A percentile compares a stretch with the other conserved stretches of the same genome.
These are phyloP conservation scores for Drosophila auraria DNA, from an alignment of 1,140 invertebrate genomes.

Conservation along the genomic window DNA sequence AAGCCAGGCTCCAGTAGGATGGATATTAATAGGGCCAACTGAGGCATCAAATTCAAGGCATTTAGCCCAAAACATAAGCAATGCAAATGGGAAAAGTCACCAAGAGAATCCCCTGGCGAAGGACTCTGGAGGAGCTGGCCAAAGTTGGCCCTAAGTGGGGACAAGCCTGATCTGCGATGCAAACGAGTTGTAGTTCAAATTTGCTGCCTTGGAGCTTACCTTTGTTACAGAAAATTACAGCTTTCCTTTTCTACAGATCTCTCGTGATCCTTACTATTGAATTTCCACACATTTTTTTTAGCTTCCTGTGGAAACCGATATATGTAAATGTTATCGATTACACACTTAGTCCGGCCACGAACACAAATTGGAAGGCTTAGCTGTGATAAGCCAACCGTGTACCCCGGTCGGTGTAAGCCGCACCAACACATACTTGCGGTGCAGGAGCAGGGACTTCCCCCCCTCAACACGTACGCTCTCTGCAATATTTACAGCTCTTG, in stretches of 20 bases:
- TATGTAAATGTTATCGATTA: background rate
- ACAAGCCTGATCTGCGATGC: slow-evolving; percentile 39
- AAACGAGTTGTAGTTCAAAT: slow-evolving; percentile 37
- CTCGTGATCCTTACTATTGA: too few species aligned
- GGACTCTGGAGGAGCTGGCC: background rate
- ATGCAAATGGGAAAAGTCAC: slow-evolving; percentile 47
- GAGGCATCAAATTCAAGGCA: slow-evolving; percentile 41
- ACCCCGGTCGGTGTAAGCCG: background rate
- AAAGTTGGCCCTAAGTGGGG: slow-evolving; percentile 26
- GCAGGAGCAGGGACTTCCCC: background rate
- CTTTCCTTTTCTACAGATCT: background rate
- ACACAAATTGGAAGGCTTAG: slow-evolving; percentile 40
- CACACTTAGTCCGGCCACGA: background rate
- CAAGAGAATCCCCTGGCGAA: background rate
- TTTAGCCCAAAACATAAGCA: slow-evolving; percentile 40
- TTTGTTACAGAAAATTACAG: background rate
- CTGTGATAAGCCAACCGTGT: slow-evolving; percentile 11
- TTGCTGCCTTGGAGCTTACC: slow-evolving; percentile 7
- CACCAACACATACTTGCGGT: slow-evolving; percentile 19
- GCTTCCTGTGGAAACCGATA: background rate
- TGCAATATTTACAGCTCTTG: slow-evolving; percentile 39
- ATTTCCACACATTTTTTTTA: background rate
- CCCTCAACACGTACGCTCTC: slow-evolving; percentile 19
- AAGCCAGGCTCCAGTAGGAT: slow-evolving; percentile 4
- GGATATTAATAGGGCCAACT: slow-evolving; percentile 35